These are phyloP conservation scores for Python bivittatus DNA, from an alignment of 2,113 vertebrate species.

Conservation along the genomic window DNA sequence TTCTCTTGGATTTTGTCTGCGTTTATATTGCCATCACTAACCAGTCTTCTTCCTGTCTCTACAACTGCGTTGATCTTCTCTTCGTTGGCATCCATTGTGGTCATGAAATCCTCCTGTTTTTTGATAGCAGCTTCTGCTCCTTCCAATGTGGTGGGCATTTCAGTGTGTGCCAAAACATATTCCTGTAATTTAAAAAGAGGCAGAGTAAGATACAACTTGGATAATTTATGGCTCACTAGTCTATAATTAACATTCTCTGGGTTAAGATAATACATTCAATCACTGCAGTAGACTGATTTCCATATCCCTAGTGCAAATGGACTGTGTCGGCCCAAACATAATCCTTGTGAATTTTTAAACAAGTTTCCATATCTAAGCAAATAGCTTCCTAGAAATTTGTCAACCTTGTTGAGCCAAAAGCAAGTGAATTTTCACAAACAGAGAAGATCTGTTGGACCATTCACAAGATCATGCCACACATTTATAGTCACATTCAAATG, in stretches of 20 bases:
- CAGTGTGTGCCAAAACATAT: slow-evolving; percentile 94
- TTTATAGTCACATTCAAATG: neutral
- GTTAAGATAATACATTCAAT: neutral
- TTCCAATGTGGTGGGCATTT: slow-evolving; percentile 96
- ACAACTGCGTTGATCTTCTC: slow-evolving; percentile 96
- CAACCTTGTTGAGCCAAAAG: neutral
- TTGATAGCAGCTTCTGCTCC: slow-evolving; percentile 96
- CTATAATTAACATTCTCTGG: neutral
- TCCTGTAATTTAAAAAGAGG: slow-evolving; percentile 75
- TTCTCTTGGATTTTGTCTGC: slow-evolving; percentile 96
- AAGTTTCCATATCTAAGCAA: neutral
- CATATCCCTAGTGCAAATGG: neutral
- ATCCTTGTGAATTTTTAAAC: neutral
- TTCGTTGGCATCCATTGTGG: slow-evolving; percentile 98
- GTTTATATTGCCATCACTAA: slow-evolving; percentile 93
- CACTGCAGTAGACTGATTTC: neutral
- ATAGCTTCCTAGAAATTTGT: neutral
- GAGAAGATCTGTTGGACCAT: neutral
- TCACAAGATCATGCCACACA: neutral
- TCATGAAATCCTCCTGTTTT: slow-evolving; percentile 99
- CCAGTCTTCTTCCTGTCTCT: slow-evolving; percentile 89
- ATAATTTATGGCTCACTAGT: neutral
- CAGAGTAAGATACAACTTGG: neutral
- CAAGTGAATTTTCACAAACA: neutral
- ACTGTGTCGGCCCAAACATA: neutral